Percentiles rank a stretch among this genome's conserved stretches.
These are phyloP conservation scores for Trichoplusia ni DNA, from an alignment of 1,140 invertebrate species.

Conservation along the genomic window DNA sequence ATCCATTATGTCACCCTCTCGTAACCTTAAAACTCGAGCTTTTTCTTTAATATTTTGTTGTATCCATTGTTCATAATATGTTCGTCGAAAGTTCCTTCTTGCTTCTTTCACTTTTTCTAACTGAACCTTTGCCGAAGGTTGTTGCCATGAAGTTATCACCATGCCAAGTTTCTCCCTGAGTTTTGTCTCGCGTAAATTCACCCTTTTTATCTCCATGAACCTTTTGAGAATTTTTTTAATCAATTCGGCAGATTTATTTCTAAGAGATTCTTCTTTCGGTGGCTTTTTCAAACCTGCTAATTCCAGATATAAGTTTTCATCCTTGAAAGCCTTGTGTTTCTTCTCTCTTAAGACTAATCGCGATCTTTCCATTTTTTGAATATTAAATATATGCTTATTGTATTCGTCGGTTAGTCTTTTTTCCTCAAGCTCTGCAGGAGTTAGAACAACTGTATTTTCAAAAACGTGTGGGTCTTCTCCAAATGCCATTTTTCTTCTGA, in stretches of 20 bases:
- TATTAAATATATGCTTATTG: conserved; percentile 59
- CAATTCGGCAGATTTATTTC: conserved; percentile 51
- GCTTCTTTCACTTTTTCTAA: conserved; percentile 78
- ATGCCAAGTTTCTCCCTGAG: conserved; percentile 63
- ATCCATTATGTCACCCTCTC: conserved; percentile 84
- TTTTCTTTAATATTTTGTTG: conserved; percentile 82
- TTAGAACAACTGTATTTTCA: conserved; percentile 42
- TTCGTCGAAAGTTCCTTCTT: conserved; percentile 77
- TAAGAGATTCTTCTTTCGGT: conserved; percentile 47
- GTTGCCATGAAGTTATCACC: conserved; percentile 56
- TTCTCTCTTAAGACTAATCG: conserved; percentile 48
- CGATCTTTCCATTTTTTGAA: conserved; percentile 72
- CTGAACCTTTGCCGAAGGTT: conserved; percentile 71
- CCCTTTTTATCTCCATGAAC: conserved; percentile 66
- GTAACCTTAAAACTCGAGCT: conserved; percentile 79
- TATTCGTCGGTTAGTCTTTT: conserved; percentile 54
- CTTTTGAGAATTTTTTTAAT: conserved; percentile 60
- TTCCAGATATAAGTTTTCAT: conserved; percentile 67
- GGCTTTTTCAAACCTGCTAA: conserved; percentile 68
- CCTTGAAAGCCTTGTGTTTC: conserved; percentile 57
- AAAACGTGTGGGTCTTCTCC: conserved; percentile 55
- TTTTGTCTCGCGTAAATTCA: conserved; percentile 48
- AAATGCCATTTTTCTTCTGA: conserved; percentile 58
- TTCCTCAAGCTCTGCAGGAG: conserved; percentile 56
- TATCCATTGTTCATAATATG: conserved; percentile 79